Percentiles rank a stretch among this genome's conserved stretches.
These are phyloP conservation scores for Tenebrosternarchus preto DNA, from an alignment of 2,113 vertebrate genomes.

Conservation along the genomic window DNA sequence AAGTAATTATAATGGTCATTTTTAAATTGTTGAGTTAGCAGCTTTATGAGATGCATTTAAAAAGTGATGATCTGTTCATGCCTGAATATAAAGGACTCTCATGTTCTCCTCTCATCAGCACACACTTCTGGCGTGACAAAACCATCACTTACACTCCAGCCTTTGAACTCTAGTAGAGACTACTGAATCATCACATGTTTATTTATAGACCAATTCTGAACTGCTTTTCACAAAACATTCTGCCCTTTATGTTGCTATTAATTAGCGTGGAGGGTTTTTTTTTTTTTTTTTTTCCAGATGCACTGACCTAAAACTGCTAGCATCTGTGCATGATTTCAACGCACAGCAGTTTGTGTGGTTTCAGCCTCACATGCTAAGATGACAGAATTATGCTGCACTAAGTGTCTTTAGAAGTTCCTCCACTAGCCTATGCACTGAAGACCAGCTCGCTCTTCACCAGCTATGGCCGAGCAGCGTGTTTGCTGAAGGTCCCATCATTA, in stretches of 20 bases:
- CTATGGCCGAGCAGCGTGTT: slow-evolving; percentile 27
- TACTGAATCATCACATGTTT: slow-evolving; percentile 21
- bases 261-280: not conserved
- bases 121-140: slow-evolving; percentile 17
- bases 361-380: slow-evolving; percentile 1
- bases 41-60: slow-evolving; percentile 36
- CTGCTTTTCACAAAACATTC: not conserved
- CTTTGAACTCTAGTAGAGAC: not conserved
- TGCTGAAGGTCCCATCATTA: slow-evolving; percentile 44
- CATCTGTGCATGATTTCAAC: not conserved
- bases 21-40: slow-evolving; percentile 45
- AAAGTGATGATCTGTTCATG: slow-evolving; percentile 39
- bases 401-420: not conserved
- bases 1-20: slow-evolving; percentile 47
- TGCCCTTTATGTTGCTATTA: not conserved
- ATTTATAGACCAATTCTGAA: not conserved
- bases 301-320: not conserved
- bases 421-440: not conserved
- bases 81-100: slow-evolving; percentile 14
- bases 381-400: slow-evolving; percentile 16
- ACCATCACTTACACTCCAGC: not conserved
- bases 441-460: slow-evolving; percentile 20
- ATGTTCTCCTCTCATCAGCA: not conserved
- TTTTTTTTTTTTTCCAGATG: too few relatives aligned
- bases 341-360: not conserved